These are phyloP conservation scores for Solenopsis fugax DNA, from an alignment of 1,140 invertebrate species.

Conservation along the genomic window DNA sequence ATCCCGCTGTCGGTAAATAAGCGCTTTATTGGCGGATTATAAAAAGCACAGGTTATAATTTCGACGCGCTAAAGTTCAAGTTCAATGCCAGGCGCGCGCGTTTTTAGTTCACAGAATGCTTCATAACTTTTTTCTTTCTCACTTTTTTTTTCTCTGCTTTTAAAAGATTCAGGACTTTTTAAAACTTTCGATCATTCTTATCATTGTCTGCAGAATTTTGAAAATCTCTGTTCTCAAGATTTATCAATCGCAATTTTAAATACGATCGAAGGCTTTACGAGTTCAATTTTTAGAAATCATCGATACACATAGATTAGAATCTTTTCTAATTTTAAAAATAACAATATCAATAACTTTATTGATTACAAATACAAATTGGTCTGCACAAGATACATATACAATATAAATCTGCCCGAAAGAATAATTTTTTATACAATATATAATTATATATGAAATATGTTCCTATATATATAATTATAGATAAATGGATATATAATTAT, in stretches of 20 bases:
- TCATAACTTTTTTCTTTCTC: neutral
- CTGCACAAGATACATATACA: no score
- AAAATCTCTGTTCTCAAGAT: neutral
- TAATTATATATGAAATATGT: no score
- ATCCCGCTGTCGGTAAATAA: neutral
- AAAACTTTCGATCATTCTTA: no score
- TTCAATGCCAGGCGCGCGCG: neutral
- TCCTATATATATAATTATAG: no score
- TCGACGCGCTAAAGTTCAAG: slow-evolving; percentile 18
- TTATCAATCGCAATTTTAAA: neutral
- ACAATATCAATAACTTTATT: no score
- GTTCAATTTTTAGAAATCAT: neutral
- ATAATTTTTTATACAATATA: no score
- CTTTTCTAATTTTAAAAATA: neutral
- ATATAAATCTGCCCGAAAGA: no score
- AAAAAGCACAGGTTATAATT: slow-evolving; percentile 25
- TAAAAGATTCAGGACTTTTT: no score
- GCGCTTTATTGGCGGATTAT: slow-evolving; percentile 28
- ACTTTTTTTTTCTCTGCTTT: neutral
- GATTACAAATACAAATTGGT: no score
- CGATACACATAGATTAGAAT: neutral
- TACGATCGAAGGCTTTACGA: neutral
- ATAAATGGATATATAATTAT: no score
- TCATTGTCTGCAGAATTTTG: no score
- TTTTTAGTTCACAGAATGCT: neutral